A percentile compares a stretch with the other conserved stretches of the same genome.
Evolutionary conservation across 2,888 invertebrate genomes (phyloP).

Genomic region (Lingula anatina): DNA sequence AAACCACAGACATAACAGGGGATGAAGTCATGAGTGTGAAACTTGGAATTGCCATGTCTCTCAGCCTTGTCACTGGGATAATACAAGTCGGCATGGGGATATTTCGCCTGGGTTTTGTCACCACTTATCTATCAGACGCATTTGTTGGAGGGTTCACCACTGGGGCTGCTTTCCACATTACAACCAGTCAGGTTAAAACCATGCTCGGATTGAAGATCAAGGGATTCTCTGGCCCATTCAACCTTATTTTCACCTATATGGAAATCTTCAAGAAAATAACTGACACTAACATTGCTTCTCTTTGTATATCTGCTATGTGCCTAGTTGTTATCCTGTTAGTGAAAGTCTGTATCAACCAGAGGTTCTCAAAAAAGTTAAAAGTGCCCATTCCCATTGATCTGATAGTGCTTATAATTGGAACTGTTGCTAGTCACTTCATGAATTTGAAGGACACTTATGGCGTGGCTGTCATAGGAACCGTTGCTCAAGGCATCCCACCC

Average conservation of each 20-base stretch:
- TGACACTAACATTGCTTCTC: conserved; percentile 26
- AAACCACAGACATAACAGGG: too few relatives aligned
- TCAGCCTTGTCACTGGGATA: conserved; percentile 14
- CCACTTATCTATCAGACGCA: conserved; percentile 45
- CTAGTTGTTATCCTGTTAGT: conserved; percentile 31
- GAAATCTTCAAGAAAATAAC: conserved; percentile 31
- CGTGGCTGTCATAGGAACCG: conserved; percentile 29
- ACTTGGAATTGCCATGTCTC: neutral
- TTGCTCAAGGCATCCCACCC: conserved; percentile 36
- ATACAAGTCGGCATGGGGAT: conserved; percentile 39
- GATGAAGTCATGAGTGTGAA: neutral
- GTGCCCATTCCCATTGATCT: conserved; percentile 50
- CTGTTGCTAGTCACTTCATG: conserved; percentile 30
- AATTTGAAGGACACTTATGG: conserved; percentile 20
- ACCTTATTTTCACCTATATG: conserved; percentile 31
- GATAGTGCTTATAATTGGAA: conserved; percentile 37
- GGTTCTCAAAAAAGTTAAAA: conserved; percentile 39
- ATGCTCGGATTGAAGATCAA: conserved; percentile 36
- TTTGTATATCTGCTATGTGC: conserved; percentile 27
- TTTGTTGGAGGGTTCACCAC: conserved; percentile 47
- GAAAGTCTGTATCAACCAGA: conserved; percentile 43
- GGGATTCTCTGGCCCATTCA: conserved; percentile 31
- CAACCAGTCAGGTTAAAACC: conserved; percentile 40
- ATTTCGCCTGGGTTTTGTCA: conserved; percentile 43
- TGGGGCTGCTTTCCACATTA: conserved; percentile 44